A percentile compares a stretch with the other conserved stretches of the same genome.
phyloP scores from a whole-genome alignment of 2,888 invertebrate species.

The Willowsia nigromaculata region DNA sequence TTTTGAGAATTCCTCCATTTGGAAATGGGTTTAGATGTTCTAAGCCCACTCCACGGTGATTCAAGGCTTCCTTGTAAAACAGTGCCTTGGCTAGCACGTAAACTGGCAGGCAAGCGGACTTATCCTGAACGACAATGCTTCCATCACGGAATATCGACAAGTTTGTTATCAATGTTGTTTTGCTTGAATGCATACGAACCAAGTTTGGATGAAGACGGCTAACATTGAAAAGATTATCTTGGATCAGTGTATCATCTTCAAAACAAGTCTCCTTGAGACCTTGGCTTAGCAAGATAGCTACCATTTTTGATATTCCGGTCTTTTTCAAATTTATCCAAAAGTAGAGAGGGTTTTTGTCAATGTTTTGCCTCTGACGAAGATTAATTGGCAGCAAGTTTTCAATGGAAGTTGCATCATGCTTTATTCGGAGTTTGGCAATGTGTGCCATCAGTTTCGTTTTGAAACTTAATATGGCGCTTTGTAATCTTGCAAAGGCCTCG shows the following conservation, averaged over 20 bases:
- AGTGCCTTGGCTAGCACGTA: constrained; percentile 74
- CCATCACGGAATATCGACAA: constrained; percentile 56
- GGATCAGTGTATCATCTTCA: constrained; percentile 76
- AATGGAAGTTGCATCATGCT: constrained; percentile 72
- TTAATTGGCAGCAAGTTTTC: constrained; percentile 73
- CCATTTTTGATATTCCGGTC: constrained; percentile 19
- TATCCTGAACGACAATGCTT: constrained; percentile 72
- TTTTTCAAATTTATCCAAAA: constrained; percentile 76
- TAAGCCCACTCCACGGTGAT: constrained; percentile 60
- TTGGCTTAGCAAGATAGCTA: constrained; percentile 19
- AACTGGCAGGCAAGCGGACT: constrained; percentile 74
- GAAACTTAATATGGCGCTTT: constrained; percentile 64
- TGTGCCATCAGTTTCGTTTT: constrained; percentile 76
- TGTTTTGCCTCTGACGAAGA: constrained; percentile 73
- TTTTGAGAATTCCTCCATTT: constrained; percentile 18
- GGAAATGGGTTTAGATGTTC: constrained; percentile 63
- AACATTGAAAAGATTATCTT: constrained; percentile 71
- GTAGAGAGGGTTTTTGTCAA: constrained; percentile 77
- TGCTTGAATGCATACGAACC: constrained; percentile 75
- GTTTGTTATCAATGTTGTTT: constrained; percentile 2
- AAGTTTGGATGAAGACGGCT: constrained; percentile 69
- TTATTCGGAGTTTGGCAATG: constrained; percentile 74
- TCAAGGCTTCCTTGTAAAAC: constrained; percentile 72
- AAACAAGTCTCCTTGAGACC: constrained; percentile 71
- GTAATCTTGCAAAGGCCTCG: constrained; percentile 61